Evolutionary conservation across 2,113 vertebrate genomes (phyloP).

Genomic region (Crotalus viridis): DNA sequence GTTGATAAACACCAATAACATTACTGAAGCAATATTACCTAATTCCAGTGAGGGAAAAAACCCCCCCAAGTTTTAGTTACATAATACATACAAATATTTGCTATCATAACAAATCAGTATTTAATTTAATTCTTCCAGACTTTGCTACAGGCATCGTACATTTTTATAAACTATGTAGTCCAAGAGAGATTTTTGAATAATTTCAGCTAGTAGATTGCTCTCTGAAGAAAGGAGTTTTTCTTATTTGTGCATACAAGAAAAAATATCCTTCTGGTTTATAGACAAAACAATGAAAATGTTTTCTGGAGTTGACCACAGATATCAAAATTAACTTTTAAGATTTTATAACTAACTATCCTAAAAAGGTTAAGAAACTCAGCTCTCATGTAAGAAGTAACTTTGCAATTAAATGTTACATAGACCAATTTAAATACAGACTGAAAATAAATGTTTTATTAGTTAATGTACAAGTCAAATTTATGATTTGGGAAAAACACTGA

Average conservation of each 20-base stretch:
- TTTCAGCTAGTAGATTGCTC: neutral
- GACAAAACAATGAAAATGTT: neutral
- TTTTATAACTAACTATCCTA: neutral
- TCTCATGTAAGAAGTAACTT: neutral
- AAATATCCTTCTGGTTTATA: neutral
- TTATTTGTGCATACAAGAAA: neutral
- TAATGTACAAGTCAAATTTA: neutral
- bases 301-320: neutral
- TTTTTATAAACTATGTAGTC: neutral
- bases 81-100: neutral
- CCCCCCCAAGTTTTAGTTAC: neutral
- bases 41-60: neutral
- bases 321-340: neutral
- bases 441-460: neutral
- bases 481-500: neutral
- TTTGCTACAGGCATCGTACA: neutral
- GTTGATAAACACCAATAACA: neutral
- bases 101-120: neutral
- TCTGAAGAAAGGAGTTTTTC: neutral
- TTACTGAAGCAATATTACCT: neutral
- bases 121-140: neutral
- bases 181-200: neutral
- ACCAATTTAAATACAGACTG: neutral
- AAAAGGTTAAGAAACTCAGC: neutral
- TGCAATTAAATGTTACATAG: neutral